Percentiles rank a stretch among this genome's conserved stretches.
These are phyloP conservation scores for Tribolium madens DNA, from an alignment of 1,140 invertebrate species.

Conservation along the genomic window DNA sequence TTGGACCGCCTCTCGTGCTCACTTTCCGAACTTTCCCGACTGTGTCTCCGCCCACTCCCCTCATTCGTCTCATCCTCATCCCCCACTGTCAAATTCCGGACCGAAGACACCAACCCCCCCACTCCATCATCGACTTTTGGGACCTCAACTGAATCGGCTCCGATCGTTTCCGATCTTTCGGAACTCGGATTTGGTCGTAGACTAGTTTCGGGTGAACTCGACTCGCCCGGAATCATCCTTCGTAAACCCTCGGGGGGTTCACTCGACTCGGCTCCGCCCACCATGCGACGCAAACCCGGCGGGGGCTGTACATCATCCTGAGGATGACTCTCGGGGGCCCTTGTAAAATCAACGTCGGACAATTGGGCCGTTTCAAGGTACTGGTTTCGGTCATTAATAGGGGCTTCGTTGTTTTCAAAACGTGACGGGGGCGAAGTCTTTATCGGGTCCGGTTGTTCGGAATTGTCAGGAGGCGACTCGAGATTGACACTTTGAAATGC, in stretches of 20 bases:
- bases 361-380: conserved; percentile 80
- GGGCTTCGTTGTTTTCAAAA: conserved; percentile 72
- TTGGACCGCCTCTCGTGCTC: conserved; percentile 55
- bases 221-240: conserved; percentile 71
- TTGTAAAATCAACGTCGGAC: conserved; percentile 67
- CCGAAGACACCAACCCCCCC: conserved; percentile 50
- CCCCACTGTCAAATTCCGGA: conserved; percentile 60
- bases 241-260: conserved; percentile 70
- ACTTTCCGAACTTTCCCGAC: conserved; percentile 61
- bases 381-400: conserved; percentile 77
- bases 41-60: conserved; percentile 48
- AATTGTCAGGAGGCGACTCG: conserved; percentile 75
- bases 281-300: conserved; percentile 70
- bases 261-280: conserved; percentile 43
- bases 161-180: conserved; percentile 58
- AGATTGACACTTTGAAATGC: conserved; percentile 67
- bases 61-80: conserved; percentile 58
- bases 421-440: conserved; percentile 52
- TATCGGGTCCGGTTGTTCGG: conserved; percentile 70
- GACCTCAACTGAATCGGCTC: conserved; percentile 33
- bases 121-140: conserved; percentile 27
- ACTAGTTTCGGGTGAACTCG: conserved; percentile 62
- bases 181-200: conserved; percentile 56
- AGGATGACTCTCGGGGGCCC: conserved; percentile 27
- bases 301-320: conserved; percentile 68